Evolutionary conservation across 2,113 vertebrate species (phyloP).

Genomic region (Aspiorhynchus laticeps): DNA sequence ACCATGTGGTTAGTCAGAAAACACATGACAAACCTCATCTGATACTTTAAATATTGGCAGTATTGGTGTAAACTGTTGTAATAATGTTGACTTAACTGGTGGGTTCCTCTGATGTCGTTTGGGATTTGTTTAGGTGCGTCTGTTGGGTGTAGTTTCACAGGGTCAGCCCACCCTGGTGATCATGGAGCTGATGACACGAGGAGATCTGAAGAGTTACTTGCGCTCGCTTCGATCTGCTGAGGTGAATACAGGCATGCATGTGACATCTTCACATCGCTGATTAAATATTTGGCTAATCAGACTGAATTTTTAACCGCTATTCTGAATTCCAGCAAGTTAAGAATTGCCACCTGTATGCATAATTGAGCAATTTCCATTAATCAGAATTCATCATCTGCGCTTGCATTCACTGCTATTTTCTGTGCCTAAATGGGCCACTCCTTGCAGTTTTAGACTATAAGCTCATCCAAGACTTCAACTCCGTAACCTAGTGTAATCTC

Average conservation of each 20-base stretch:
- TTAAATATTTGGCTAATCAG: neutral
- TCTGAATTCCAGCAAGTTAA: neutral
- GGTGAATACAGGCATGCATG: conserved; percentile 67
- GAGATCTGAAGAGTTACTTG: conserved; percentile 96
- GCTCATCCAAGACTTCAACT: neutral
- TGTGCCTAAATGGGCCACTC: neutral
- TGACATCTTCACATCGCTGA: neutral
- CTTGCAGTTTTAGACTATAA: neutral
- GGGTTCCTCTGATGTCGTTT: neutral
- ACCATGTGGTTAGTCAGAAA: conserved; percentile 87
- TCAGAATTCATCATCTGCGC: neutral
- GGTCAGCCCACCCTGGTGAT: conserved; percentile 97
- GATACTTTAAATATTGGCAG: neutral
- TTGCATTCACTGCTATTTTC: neutral
- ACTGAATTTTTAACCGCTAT: neutral
- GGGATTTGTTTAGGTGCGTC: conserved; percentile 82
- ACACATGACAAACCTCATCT: neutral
- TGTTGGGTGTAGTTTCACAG: conserved; percentile 96
- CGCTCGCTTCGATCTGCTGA: conserved; percentile 90
- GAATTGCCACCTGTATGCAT: neutral
- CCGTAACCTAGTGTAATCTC: neutral
- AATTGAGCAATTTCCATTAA: neutral
- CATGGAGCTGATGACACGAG: conserved; percentile 98
- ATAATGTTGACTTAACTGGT: neutral
- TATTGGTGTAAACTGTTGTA: neutral